phyloP scores from a whole-genome alignment of 1,140 invertebrate species.

The Calycopis cecrops region DNA sequence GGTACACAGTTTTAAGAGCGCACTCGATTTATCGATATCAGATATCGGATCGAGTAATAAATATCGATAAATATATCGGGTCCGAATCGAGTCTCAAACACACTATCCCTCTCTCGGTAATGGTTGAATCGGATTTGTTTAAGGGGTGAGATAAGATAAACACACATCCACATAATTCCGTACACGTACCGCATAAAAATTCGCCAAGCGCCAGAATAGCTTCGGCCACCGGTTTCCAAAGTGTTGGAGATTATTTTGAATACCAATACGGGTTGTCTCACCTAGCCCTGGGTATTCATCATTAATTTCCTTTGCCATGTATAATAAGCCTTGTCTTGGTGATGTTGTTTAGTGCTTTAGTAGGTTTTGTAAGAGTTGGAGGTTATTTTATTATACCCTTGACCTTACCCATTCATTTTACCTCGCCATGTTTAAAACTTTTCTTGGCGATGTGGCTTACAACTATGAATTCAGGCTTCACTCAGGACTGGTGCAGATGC shows the following conservation, averaged over 20 bases:
- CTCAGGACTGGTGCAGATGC: too few species aligned
- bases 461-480: too few species aligned
- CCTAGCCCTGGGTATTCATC: too few species aligned
- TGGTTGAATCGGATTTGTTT: conserved; percentile 18
- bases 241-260: neutral
- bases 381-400: too few species aligned
- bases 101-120: conserved; percentile 13
- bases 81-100: conserved; percentile 12
- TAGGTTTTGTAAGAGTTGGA: too few species aligned
- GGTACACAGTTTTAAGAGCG: conserved; percentile 12
- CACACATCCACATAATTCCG: conserved; percentile 1
- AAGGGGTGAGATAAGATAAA: conserved; percentile 19
- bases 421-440: too few species aligned
- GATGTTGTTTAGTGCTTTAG: too few species aligned
- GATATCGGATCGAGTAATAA: conserved; percentile 15
- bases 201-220: conserved; percentile 16
- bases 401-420: too few species aligned
- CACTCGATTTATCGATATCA: conserved; percentile 15
- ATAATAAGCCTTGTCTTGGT: too few species aligned
- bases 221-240: conserved; percentile 12
- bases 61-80: conserved; percentile 16
- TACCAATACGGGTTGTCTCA: neutral
- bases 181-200: conserved; percentile 19
- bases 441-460: too few species aligned
- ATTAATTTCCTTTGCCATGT: too few species aligned